phyloP scores from a whole-genome alignment of 2,797 vertebrate genomes.

The Chaunax sp. region DNA sequence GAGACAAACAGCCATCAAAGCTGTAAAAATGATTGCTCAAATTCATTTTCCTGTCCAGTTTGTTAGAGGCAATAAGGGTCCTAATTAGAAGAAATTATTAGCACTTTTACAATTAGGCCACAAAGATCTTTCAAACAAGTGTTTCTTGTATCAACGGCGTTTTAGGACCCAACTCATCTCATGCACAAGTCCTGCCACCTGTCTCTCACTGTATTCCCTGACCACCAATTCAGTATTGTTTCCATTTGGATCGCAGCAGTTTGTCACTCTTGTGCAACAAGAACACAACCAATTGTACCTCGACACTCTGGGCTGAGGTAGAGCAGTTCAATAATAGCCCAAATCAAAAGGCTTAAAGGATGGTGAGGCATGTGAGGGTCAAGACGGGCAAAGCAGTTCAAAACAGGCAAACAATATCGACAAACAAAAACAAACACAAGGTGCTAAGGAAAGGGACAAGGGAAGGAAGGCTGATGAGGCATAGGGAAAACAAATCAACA shows the following conservation, averaged over 20 bases:
- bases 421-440: too few species aligned
- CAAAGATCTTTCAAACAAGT: slow-evolving; percentile 38
- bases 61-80: slow-evolving; percentile 62
- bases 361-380: too few species aligned
- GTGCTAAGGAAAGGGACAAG: too few species aligned
- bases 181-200: slow-evolving; percentile 8
- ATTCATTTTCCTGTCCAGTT: slow-evolving; percentile 71
- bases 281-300: too few species aligned
- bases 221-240: slow-evolving; percentile 39
- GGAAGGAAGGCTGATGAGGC: too few species aligned
- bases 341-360: too few species aligned
- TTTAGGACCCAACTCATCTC: slow-evolving; percentile 16
- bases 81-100: slow-evolving; percentile 67
- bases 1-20: slow-evolving; percentile 62
- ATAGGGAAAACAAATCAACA: too few species aligned
- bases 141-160: slow-evolving; percentile 34
- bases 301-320: too few species aligned
- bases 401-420: too few species aligned
- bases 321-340: too few species aligned
- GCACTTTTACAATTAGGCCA: slow-evolving; percentile 67
- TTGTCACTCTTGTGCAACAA: too few species aligned
- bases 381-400: too few species aligned
- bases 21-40: slow-evolving; percentile 65
- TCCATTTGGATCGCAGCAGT: slow-evolving; percentile 37
- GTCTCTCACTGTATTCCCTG: slow-evolving; percentile 20